Evolutionary conservation across 2,797 vertebrate species (phyloP).

Genomic region (Calcarius lapponicus): DNA sequence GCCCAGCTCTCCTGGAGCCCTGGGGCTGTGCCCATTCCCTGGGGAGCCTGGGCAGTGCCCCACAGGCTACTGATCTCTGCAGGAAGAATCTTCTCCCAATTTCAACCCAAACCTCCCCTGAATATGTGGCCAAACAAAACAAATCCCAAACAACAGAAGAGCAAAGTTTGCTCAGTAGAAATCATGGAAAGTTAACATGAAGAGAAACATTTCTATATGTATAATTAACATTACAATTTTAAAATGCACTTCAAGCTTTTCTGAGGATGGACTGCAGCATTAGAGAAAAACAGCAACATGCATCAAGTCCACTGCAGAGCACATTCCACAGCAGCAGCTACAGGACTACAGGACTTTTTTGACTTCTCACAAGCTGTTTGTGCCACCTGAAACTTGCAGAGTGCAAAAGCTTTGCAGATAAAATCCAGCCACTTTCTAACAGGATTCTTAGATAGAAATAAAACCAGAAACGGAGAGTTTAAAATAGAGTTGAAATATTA

Average conservation of each 20-base stretch:
- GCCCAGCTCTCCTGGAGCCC: neutral
- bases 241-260: neutral
- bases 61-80: fast-evolving
- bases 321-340: neutral
- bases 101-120: neutral
- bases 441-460: neutral
- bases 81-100: neutral
- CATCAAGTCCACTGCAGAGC: neutral
- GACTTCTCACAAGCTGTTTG: neutral
- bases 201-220: neutral
- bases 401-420: neutral
- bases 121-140: neutral
- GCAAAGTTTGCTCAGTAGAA: neutral
- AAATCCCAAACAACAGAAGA: fast-evolving
- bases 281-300: neutral
- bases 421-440: neutral
- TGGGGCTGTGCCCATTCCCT: neutral
- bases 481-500: neutral
- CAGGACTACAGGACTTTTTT: fast-evolving
- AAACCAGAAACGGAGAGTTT: neutral
- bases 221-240: neutral
- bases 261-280: neutral
- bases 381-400: neutral
- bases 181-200: neutral
- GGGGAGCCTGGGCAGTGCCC: neutral